Evolutionary conservation across 2,888 invertebrate species (phyloP).

Genomic region (Magallana nippona): DNA sequence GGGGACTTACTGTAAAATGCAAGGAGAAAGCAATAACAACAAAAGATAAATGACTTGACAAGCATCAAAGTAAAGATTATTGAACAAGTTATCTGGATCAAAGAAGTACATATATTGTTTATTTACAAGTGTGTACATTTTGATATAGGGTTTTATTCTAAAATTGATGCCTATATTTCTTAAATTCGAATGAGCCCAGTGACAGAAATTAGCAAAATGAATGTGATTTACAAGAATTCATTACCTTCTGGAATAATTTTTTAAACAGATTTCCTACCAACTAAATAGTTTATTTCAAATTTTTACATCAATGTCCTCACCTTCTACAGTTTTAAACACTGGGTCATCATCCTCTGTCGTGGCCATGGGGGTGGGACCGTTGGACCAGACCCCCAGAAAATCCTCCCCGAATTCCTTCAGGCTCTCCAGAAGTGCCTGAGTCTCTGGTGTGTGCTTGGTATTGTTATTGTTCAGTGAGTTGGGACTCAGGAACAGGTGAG

Average conservation of each 20-base stretch:
- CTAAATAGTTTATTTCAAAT: neutral
- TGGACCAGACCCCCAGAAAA: conserved; percentile 66
- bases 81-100: too few relatives aligned
- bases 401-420: conserved; percentile 69
- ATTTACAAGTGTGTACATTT: too few relatives aligned
- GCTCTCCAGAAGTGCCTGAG: conserved; percentile 57
- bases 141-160: too few relatives aligned
- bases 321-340: conserved; percentile 70
- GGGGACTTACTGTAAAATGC: conserved; percentile 35
- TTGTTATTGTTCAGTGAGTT: conserved; percentile 66
- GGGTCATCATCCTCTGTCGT: conserved; percentile 58
- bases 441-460: conserved; percentile 53
- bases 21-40: neutral
- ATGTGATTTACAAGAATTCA: too few relatives aligned
- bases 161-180: too few relatives aligned
- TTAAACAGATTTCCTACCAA: neutral
- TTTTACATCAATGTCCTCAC: conserved; percentile 48
- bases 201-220: too few relatives aligned
- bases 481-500: conserved; percentile 61
- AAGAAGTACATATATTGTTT: too few relatives aligned
- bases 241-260: too few relatives aligned
- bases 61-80: too few relatives aligned
- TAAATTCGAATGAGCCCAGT: too few relatives aligned
- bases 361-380: conserved; percentile 18
- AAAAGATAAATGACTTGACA: too few relatives aligned